phyloP scores from a whole-genome alignment of 1,140 invertebrate species.

The Scaptomyza montana region DNA sequence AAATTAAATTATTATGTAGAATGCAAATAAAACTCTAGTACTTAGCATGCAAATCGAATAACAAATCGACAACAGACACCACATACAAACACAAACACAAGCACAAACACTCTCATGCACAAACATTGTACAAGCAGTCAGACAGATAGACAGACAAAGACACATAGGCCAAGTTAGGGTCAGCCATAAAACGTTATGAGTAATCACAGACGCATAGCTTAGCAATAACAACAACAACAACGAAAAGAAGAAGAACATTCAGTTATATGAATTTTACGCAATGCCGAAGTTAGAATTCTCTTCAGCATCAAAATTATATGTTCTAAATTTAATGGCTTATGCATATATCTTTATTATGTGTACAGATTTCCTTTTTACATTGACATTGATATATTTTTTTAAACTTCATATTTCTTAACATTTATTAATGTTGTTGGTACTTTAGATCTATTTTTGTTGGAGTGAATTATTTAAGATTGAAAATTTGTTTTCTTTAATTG shows the following conservation, averaged over 20 bases:
- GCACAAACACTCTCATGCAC: too few species aligned
- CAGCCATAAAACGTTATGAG: slow-evolving; percentile 61
- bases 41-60: slow-evolving; percentile 77
- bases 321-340: too few species aligned
- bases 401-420: too few species aligned
- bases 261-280: neutral
- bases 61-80: slow-evolving; percentile 27
- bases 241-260: neutral
- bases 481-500: neutral
- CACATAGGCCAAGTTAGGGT: slow-evolving; percentile 9
- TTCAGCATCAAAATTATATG: too few species aligned
- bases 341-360: too few species aligned
- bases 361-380: too few species aligned
- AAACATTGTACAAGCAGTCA: neutral
- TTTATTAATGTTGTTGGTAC: too few species aligned
- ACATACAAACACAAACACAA: slow-evolving; percentile 12
- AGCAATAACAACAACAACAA: slow-evolving; percentile 36
- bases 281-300: neutral
- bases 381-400: too few species aligned
- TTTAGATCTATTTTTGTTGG: too few species aligned
- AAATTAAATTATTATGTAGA: slow-evolving; percentile 81
- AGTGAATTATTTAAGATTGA: too few species aligned
- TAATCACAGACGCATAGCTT: slow-evolving; percentile 77
- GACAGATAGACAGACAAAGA: neutral
- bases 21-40: slow-evolving; percentile 72